Evolutionary conservation across 2,888 invertebrate genomes (phyloP).

Genomic region (Andrena dorsata): DNA sequence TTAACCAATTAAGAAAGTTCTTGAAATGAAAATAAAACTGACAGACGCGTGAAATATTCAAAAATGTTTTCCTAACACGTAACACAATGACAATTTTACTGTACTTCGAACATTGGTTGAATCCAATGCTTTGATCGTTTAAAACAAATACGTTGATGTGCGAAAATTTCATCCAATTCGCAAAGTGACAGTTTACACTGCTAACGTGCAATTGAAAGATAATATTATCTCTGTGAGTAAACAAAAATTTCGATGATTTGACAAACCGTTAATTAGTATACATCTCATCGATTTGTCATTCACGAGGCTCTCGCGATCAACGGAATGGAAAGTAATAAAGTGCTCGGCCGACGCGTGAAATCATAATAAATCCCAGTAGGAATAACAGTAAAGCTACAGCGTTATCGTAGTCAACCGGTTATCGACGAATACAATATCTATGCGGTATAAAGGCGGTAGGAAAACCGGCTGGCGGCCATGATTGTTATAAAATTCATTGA

Average conservation of each 20-base stretch:
- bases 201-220: not conserved
- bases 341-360: not conserved
- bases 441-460: constrained; percentile 44
- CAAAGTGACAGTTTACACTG: not conserved
- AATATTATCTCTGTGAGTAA: not conserved
- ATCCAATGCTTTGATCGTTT: not conserved
- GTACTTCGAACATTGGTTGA: not conserved
- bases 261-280: constrained; percentile 21
- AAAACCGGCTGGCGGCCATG: constrained; percentile 81
- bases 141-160: not conserved
- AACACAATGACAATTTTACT: not conserved
- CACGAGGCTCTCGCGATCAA: not conserved
- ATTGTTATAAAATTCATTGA: constrained; percentile 79
- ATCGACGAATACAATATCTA: constrained; percentile 30
- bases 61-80: not conserved
- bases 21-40: not conserved
- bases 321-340: not conserved
- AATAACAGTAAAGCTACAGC: constrained; percentile 4
- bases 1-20: not conserved
- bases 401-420: constrained; percentile 19
- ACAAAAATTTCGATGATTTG: constrained; percentile 20
- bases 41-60: not conserved
- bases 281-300: not conserved
- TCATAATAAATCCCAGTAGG: not conserved
- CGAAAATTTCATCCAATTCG: not conserved